phyloP scores from a whole-genome alignment of 2,888 invertebrate genomes.

The Liodrosophila aerea region DNA sequence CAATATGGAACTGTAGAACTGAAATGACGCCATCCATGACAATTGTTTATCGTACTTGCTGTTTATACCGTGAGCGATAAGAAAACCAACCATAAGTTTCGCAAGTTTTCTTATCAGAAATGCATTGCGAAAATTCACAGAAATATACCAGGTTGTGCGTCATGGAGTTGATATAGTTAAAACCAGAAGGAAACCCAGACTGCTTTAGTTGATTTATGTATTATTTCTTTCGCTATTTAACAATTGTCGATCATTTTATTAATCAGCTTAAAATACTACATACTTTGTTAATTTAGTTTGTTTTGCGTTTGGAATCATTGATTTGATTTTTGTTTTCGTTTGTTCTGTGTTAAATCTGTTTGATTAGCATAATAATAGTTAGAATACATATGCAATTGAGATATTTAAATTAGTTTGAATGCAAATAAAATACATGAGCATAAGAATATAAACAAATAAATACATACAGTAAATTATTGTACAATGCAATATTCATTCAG shows the following conservation, averaged over 20 bases:
- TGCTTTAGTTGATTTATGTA: no score
- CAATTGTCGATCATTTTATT: constrained; percentile 27
- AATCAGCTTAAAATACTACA: constrained; percentile 35
- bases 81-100: no score
- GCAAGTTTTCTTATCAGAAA: no score
- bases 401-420: constrained; percentile 15
- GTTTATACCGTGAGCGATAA: no score
- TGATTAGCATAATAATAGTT: not conserved
- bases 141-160: not conserved
- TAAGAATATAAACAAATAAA: constrained; percentile 3
- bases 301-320: constrained; percentile 31
- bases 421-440: constrained; percentile 7
- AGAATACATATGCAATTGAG: constrained; percentile 20
- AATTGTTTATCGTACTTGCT: no score
- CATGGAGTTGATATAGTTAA: not conserved
- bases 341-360: not conserved
- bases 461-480: constrained; percentile 44
- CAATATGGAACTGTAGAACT: no score
- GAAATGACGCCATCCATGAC: no score
- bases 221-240: constrained; percentile 13
- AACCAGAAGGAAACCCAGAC: constrained; percentile 20
- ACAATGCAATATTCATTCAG: constrained; percentile 37
- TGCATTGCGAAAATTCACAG: not conserved
- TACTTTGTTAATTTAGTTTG: constrained; percentile 27
- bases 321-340: constrained; percentile 17